These are phyloP conservation scores for Synchiropus splendidus DNA, from an alignment of 2,113 vertebrate genomes.

Conservation along the genomic window DNA sequence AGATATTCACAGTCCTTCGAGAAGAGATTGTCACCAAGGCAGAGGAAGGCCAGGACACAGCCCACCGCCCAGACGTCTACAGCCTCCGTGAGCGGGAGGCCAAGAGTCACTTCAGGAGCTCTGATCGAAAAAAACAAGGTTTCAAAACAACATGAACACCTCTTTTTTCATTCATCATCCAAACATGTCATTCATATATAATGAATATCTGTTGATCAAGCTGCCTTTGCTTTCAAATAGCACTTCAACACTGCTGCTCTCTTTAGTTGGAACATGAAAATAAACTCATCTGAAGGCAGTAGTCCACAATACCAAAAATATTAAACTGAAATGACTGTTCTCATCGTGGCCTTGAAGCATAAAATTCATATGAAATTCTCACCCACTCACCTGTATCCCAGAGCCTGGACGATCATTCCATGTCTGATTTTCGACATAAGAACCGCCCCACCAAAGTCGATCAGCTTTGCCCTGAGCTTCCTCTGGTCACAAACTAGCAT, in stretches of 20 bases:
- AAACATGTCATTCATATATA: too few relatives aligned
- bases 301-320: too few relatives aligned
- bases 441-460: neutral
- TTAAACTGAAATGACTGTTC: too few relatives aligned
- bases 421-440: neutral
- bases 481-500: neutral
- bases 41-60: slow-evolving; percentile 14
- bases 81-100: slow-evolving; percentile 11
- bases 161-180: too few relatives aligned
- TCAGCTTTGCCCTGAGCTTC: slow-evolving; percentile 1
- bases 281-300: too few relatives aligned
- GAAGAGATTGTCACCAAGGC: slow-evolving; percentile 11
- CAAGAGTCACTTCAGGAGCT: slow-evolving; percentile 19
- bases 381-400: slow-evolving; percentile 1
- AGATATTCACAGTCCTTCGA: slow-evolving; percentile 8
- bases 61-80: slow-evolving; percentile 14
- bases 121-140: slow-evolving; percentile 1
- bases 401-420: neutral
- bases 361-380: too few relatives aligned
- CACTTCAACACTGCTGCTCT: too few relatives aligned
- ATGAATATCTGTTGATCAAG: too few relatives aligned
- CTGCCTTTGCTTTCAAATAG: too few relatives aligned
- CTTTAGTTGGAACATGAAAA: too few relatives aligned
- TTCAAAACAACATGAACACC: neutral
- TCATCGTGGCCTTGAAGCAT: too few relatives aligned